Base-by-base conservation (phyloP, 2,888 invertebrate genomes). In the Amphipoea oculea region DNA sequence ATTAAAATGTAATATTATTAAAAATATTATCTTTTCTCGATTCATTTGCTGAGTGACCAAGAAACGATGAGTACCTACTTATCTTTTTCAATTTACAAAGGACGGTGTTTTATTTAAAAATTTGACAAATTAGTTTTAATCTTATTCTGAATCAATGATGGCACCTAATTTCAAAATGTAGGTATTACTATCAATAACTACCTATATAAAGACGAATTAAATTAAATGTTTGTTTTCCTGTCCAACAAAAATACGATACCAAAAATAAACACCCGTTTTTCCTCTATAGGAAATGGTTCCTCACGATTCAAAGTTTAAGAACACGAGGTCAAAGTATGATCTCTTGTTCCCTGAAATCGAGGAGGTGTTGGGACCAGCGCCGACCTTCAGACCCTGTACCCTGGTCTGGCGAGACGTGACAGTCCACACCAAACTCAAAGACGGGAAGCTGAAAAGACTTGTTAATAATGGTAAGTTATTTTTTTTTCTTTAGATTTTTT, bases 331-430 rank as follows among this genome's bases (percentile, higher is more conserved):
- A 0, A 95, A 95, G 73, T 93, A 93, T 75, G 94, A 95, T 40
- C 89, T 93, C 0, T 85, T 94, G 12, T 95, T 92, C 78, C 93
- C 95, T 0, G 96, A 96, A 81, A 94, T 96, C 40, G 96, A 96
- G 79, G 96, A 95, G 76, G 91, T 95, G 2, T 83, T 97, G 97
- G 97, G 97, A n/a, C 96, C 97, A 48, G 94, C 88, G 92, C 97
- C 92, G 94, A 97, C 93, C 97, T 90, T 97, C 36, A 97, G 97
- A 80, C 97, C 98, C 69, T 98, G 98, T 72, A 98, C 98, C 0
- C 95, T 99, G 54, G 98, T 98, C 0, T 99, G 99, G 99, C 97
- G 98, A 70, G 98, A 99, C 92, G 94, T 99, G 0, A 98, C 98
- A 63, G 98, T 98, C 2, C 98, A 98, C 89, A 97, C 98, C 86